Percentiles rank a stretch among this genome's conserved stretches.
Conservation (phyloP, 2,797 vertebrate genomes). For the Clarias laeviceps region DNA sequence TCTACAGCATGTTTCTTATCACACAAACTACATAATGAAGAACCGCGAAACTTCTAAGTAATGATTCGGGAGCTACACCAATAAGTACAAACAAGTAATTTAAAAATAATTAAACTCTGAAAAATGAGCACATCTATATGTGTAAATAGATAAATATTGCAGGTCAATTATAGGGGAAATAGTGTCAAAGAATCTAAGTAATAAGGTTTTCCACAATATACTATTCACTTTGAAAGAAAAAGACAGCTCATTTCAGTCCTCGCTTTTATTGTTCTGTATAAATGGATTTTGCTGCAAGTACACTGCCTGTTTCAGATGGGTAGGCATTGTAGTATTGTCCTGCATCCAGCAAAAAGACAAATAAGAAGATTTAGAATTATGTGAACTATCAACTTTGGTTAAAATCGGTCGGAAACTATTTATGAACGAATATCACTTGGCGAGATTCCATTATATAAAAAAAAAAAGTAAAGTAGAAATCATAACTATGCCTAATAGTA, state of each 20-base stretch:
- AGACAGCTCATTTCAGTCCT: background rate
- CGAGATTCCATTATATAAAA: too few relatives aligned
- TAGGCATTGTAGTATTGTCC: too few relatives aligned
- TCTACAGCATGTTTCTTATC: background rate
- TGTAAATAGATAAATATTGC: background rate
- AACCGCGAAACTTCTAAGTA: background rate
- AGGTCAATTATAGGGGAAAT: constrained; percentile 10
- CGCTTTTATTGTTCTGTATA: background rate
- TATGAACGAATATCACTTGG: too few relatives aligned
- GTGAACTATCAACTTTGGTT: too few relatives aligned
- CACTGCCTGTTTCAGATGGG: too few relatives aligned
- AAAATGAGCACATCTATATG: background rate
- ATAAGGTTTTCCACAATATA: background rate
- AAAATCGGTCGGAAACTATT: too few relatives aligned
- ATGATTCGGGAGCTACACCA: background rate
- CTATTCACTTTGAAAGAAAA: background rate
- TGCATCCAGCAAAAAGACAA: too few relatives aligned
- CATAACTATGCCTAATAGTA: too few relatives aligned
- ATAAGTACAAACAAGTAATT: background rate
- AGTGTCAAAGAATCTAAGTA: background rate
- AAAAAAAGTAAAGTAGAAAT: too few relatives aligned
- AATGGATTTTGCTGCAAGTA: background rate
- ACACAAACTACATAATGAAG: background rate
- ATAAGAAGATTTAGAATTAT: too few relatives aligned
- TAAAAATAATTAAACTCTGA: constrained; percentile 7